These are phyloP conservation scores for Blastobasis lacticolella DNA, from an alignment of 2,888 invertebrate genomes.

Conservation along the genomic window DNA sequence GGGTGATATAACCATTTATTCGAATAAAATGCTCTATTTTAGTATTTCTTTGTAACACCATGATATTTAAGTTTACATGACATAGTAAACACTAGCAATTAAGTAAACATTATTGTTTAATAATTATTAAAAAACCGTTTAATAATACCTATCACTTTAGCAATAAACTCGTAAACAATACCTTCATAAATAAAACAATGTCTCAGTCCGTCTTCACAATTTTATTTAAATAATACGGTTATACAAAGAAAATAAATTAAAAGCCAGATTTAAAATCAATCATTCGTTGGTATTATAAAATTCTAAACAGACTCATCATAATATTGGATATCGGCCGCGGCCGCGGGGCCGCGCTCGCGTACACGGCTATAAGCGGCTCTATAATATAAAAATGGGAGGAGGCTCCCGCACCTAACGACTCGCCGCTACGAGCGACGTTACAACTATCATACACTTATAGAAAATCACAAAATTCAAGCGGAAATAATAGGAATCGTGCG, in stretches of 20 bases:
- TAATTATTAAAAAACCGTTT: conserved; percentile 23
- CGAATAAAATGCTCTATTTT: conserved; percentile 68
- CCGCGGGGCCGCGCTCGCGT: conserved; percentile 15
- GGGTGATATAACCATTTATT: conserved; percentile 69
- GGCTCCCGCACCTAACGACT: conserved; percentile 66
- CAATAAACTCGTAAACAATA: conserved; percentile 36
- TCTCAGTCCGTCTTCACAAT: conserved; percentile 65
- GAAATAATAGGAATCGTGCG: conserved; percentile 65
- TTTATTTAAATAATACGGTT: conserved; percentile 70
- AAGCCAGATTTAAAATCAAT: conserved; percentile 67
- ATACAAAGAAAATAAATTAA: conserved; percentile 73
- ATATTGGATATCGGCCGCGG: conserved; percentile 54
- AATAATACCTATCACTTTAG: conserved; percentile 34
- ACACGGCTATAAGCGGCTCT: conserved; percentile 63
- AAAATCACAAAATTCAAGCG: conserved; percentile 74
- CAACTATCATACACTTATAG: conserved; percentile 69
- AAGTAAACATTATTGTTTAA: conserved; percentile 42
- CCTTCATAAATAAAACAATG: conserved; percentile 67
- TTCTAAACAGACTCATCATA: conserved; percentile 68
- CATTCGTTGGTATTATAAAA: conserved; percentile 74
- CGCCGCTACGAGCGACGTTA: conserved; percentile 50
- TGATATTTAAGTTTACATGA: conserved; percentile 63
- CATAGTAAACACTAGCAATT: conserved; percentile 52
- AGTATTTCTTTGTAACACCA: conserved; percentile 71
- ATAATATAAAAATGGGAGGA: conserved; percentile 67